Base-by-base conservation (phyloP, 2,797 vertebrate species). In the Crax fasciolata region DNA sequence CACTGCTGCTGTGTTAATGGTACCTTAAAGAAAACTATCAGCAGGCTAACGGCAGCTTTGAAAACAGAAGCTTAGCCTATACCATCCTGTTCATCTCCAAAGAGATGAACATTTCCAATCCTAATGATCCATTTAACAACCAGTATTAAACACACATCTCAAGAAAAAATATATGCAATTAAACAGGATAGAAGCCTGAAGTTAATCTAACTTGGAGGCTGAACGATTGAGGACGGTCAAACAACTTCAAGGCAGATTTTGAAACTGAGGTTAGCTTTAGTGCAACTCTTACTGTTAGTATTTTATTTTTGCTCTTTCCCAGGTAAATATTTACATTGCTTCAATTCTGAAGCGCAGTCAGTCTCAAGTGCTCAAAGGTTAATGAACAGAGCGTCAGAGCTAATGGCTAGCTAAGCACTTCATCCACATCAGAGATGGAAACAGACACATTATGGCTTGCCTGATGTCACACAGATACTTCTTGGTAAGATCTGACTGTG, bases 291-390 rank as follows among this genome's bases (percentile, higher is more conserved):
- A 21, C 24, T 63, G 14, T 38, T 12, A 59, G n/a, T 65, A 57
- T 91, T 80, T 85, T 84, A 39, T 85, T 83, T 41, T 91, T 93
- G 35, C n/a, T 0, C 1, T 52, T 95, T 94, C 68, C 14, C 51
- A 19, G 68, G 43, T 89, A 95, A 86, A 75, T 70, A 68, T 92
- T 87, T 93, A 85, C 43, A 21, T 51, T 87, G 39, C 58, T 83
- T 85, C 90, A 59, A 89, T 88, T 91, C 66, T 88, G 87, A 94
- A 81, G 46, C 30, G 70, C 41, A 55, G 52, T 75, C 75, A 54
- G 41, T 75, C 32, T 95, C 16, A 73, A 67, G 52, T 65, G 52
- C 74, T 88, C 59, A 82, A 93, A 94, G 67, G 89, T 88, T 94
- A 84, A 81, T 70, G 66, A 88, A 74, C 19, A 66, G 85, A 72